Evolutionary conservation across 2,113 vertebrate species (phyloP).

Genomic region (Oryzias woworae): DNA sequence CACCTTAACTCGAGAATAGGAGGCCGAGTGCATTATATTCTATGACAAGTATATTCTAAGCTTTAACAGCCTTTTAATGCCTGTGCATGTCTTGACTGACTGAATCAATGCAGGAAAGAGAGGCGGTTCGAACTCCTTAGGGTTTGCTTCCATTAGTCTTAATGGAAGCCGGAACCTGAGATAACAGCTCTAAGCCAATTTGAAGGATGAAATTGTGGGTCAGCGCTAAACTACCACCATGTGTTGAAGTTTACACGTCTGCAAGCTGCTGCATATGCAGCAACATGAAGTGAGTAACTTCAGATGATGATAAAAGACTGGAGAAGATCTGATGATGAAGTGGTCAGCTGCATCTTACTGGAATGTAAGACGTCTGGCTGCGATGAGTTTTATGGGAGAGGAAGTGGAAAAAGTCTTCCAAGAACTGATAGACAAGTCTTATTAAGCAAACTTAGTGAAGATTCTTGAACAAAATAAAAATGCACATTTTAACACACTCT

Average conservation of each 20-base stretch:
- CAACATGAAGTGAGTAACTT: background rate
- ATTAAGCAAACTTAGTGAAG: no score
- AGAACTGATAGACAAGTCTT: no score
- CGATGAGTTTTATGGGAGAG: no score
- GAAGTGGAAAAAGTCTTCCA: no score
- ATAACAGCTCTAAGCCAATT: constrained; percentile 66
- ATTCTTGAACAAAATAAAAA: no score
- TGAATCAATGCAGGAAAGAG: constrained; percentile 66
- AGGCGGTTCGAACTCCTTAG: constrained; percentile 52
- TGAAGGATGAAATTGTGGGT: constrained; percentile 53
- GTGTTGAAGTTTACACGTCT: constrained; percentile 32
- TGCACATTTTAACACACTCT: no score
- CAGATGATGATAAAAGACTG: no score
- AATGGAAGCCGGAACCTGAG: constrained; percentile 67
- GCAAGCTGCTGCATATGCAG: constrained; percentile 15
- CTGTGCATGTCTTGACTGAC: constrained; percentile 33
- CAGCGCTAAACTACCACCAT: constrained; percentile 20
- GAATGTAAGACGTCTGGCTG: no score
- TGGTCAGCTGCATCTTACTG: no score
- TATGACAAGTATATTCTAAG: constrained; percentile 17
- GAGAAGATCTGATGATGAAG: no score
- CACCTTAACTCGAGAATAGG: constrained; percentile 11
- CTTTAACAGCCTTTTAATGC: constrained; percentile 36
- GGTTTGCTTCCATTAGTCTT: constrained; percentile 72
- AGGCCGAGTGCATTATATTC: constrained; percentile 32